Percentiles rank a stretch among this genome's conserved stretches.
phyloP scores from a whole-genome alignment of 2,888 invertebrate genomes.

The Polyommatus icarus region DNA sequence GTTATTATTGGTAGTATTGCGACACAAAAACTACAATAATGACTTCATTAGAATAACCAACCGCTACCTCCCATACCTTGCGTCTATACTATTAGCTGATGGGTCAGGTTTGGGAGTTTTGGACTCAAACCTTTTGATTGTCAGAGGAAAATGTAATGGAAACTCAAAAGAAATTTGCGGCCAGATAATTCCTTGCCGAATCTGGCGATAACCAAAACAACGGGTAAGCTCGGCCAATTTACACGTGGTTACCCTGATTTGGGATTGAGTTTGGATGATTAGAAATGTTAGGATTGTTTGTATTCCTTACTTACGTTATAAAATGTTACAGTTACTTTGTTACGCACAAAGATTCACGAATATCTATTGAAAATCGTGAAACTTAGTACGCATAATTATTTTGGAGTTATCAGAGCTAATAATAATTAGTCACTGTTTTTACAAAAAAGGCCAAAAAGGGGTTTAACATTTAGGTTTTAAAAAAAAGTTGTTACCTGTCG shows the following conservation, averaged over 20 bases:
- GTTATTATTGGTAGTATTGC: too few relatives aligned
- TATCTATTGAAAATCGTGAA: too few relatives aligned
- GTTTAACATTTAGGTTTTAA: too few relatives aligned
- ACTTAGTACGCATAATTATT: too few relatives aligned
- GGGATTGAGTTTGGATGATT: constrained; percentile 43
- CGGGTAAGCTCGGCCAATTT: constrained; percentile 36
- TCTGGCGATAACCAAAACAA: constrained; percentile 42
- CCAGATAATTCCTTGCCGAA: constrained; percentile 45
- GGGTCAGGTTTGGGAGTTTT: constrained; percentile 64
- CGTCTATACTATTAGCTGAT: constrained; percentile 66
- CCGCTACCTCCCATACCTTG: constrained; percentile 42
- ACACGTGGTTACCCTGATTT: constrained; percentile 34
- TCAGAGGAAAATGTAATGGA: constrained; percentile 53
- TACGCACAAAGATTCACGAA: too few relatives aligned
- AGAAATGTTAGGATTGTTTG: background rate
- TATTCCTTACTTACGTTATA: too few relatives aligned
- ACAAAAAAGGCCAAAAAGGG: too few relatives aligned
- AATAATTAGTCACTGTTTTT: too few relatives aligned
- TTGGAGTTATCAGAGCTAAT: too few relatives aligned
- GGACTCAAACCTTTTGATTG: constrained; percentile 62
- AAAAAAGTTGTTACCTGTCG: too few relatives aligned
- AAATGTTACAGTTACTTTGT: too few relatives aligned
- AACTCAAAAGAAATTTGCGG: constrained; percentile 46
- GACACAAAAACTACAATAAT: background rate
- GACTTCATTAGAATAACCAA: background rate